Conservation (phyloP, 2,888 invertebrate species). For the Orchestes rusci region DNA sequence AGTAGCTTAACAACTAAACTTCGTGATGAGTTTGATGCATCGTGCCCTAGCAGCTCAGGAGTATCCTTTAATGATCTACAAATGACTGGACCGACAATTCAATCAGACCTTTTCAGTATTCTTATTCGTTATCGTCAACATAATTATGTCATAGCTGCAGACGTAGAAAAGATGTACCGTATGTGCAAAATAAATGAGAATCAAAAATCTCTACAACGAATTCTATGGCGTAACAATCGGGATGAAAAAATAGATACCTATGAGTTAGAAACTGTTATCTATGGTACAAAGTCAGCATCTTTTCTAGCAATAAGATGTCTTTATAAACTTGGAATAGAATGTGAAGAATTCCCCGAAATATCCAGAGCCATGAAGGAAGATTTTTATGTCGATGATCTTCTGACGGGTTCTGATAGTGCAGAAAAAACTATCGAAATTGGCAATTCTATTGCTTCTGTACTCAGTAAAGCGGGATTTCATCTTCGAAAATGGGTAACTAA, state of each 20-base stretch:
- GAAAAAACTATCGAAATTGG: no score
- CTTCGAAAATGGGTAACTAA: no score
- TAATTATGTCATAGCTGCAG: no score
- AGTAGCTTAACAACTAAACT: constrained; percentile 1
- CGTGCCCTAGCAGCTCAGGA: no score
- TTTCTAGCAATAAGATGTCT: constrained; percentile 6
- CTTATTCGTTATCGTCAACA: constrained; percentile 1
- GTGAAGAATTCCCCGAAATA: no score
- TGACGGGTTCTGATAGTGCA: constrained; percentile 1
- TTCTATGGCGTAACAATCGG: no score
- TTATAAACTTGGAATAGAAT: constrained; percentile 1
- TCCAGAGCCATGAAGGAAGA: no score
- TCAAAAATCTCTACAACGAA: no score
- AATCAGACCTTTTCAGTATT: constrained; percentile 1
- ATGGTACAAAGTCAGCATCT: constrained; percentile 1
- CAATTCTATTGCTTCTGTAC: no score
- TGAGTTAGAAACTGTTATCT: background rate
- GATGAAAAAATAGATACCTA: no score
- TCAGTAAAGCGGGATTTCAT: no score
- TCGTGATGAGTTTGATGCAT: no score
- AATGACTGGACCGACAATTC: constrained; percentile 1
- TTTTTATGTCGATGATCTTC: constrained; percentile 2
- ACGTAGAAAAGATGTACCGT: constrained; percentile 4
- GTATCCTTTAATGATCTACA: constrained; percentile 1
- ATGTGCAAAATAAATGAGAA: constrained; percentile 3